Evolutionary conservation across 2,888 invertebrate species (phyloP).

Genomic region (Phyllotreta cruciferae): DNA sequence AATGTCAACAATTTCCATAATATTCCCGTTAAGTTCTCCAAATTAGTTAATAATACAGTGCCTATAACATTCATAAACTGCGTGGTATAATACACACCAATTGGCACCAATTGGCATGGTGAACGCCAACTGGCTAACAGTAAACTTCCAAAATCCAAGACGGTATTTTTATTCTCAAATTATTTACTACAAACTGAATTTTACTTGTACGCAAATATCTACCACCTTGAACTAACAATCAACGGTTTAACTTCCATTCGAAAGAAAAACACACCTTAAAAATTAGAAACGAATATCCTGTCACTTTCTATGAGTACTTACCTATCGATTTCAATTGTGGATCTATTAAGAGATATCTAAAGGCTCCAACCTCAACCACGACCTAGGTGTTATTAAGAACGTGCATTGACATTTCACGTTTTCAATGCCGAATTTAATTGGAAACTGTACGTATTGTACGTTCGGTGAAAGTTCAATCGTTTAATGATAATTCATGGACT

Average conservation of each 20-base stretch:
- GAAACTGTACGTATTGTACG: constrained; percentile 11
- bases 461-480: constrained; percentile 25
- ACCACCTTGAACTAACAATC: not conserved
- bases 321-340: constrained; percentile 5
- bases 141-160: too few species aligned
- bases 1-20: too few species aligned
- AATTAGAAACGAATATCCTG: constrained; percentile 3
- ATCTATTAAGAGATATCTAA: constrained; percentile 9
- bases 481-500: not conserved
- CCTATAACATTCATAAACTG: too few species aligned
- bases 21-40: too few species aligned
- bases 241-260: not conserved
- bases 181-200: not conserved
- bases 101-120: too few species aligned
- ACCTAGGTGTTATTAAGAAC: constrained; percentile 18
- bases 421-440: constrained; percentile 30
- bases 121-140: too few species aligned
- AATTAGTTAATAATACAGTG: too few species aligned
- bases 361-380: constrained; percentile 16
- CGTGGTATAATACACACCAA: too few species aligned
- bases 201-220: not conserved
- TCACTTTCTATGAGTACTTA: constrained; percentile 1
- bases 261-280: constrained; percentile 8
- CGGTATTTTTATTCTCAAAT: too few species aligned
- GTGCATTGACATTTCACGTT: constrained; percentile 21